Base-by-base conservation (phyloP, 2,888 invertebrate species). In the Achlya flavicornis region DNA sequence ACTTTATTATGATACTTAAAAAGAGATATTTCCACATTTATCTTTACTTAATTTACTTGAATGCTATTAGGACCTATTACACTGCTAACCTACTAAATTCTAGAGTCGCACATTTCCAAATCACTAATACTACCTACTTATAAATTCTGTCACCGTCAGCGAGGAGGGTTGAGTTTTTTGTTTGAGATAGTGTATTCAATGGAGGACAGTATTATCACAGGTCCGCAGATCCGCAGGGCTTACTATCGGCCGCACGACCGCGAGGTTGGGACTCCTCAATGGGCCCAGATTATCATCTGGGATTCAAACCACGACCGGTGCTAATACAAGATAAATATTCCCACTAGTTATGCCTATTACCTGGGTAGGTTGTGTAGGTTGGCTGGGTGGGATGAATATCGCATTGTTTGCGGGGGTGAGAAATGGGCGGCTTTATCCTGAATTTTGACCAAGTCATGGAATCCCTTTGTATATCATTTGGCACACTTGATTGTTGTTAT, bases 341-440 rank as follows among this genome's bases (percentile, higher is more conserved):
- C 67, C 59, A 64, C 43, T 62, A 69, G 64, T 53, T 16, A 48
- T 48, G 19, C 14, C 14, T 6, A 10, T 8, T 38, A 41, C 41
- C 41, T 41, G 7, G 5, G 5, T 35, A 35, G 6, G 4, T 33
- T 33, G 33, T 53, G 16, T n/a, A 14, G 16, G 48, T 48, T 7
- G 4, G 48, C 16, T 48, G 48, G 14, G 6, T 48, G 16, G n/a
- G 16, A n/a, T 53, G 19, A 53, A n/a, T 16, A 19, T 19, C 3
- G 19, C 16, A n/a, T 19, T 53, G 53, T 53, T 19, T n/a, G 48
- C 48, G 7, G 16, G 14, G 14, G n/a, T 48, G n/a, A 1, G 14
- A n/a, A 48, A 48, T 48, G 48, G 16, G 48, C 7, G 16, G 14
- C 4, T 14, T 7, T 14, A 35, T 5, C 26, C 26, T 26, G 26